Evolutionary conservation across 1,140 invertebrate genomes (phyloP).

Genomic region (Muscidifurax raptorellus): DNA sequence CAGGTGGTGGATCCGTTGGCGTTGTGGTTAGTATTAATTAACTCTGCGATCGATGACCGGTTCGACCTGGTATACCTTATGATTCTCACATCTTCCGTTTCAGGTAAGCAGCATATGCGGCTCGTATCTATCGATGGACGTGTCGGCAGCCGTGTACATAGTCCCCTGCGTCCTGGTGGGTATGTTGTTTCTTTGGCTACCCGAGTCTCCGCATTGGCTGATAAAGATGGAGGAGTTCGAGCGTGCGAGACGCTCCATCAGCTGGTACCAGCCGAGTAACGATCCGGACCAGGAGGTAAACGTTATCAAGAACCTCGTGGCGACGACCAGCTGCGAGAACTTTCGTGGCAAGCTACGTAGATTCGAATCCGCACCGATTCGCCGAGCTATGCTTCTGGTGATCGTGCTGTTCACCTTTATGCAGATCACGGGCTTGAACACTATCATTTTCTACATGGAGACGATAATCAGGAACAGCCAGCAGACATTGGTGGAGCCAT

Average conservation of each 20-base stretch:
- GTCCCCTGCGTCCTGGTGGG: slow-evolving; percentile 59
- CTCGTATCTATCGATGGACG: background rate
- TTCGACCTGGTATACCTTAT: no score
- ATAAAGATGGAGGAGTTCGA: slow-evolving; percentile 76
- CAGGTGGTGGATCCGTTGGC: background rate
- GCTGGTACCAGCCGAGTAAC: slow-evolving; percentile 39
- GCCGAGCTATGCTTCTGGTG: slow-evolving; percentile 79
- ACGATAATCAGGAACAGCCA: slow-evolving; percentile 81
- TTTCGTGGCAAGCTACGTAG: slow-evolving; percentile 11
- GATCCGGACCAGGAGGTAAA: slow-evolving; percentile 25
- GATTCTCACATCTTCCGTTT: background rate
- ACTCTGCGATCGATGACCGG: background rate
- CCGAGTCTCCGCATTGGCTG: slow-evolving; percentile 84
- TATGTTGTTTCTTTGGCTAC: slow-evolving; percentile 75
- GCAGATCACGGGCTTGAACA: slow-evolving; percentile 85
- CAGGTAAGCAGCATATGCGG: slow-evolving; percentile 33
- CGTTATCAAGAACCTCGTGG: slow-evolving; percentile 39
- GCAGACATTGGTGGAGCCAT: slow-evolving; percentile 69
- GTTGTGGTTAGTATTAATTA: slow-evolving; percentile 16
- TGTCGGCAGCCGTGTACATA: slow-evolving; percentile 33
- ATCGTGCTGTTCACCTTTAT: slow-evolving; percentile 83
- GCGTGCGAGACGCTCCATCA: slow-evolving; percentile 76
- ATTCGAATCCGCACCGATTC: slow-evolving; percentile 48
- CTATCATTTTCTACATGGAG: slow-evolving; percentile 84
- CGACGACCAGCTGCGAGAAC: background rate